Percentiles rank a stretch among this genome's conserved stretches.
phyloP scores from a whole-genome alignment of 2,113 vertebrate species.

The Promerops cafer region DNA sequence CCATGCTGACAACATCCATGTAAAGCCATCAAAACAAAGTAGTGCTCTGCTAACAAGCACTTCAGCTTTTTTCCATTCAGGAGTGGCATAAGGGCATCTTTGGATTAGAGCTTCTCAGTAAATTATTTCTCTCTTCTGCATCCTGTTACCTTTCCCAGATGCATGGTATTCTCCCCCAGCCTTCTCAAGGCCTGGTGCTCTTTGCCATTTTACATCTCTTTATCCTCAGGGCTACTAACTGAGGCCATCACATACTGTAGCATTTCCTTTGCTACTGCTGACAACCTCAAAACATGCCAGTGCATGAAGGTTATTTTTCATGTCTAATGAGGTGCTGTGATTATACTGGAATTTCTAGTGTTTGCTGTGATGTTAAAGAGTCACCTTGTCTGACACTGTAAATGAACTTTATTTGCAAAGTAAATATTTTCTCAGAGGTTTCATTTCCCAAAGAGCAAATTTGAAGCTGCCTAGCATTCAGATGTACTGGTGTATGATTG shows the following conservation, averaged over 20 bases:
- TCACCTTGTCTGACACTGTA: conserved; percentile 28
- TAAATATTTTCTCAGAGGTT: conserved; percentile 51
- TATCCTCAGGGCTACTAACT: not conserved
- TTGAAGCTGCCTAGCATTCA: not conserved
- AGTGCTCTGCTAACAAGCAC: not conserved
- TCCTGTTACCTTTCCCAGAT: not conserved
- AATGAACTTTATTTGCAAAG: conserved; percentile 36
- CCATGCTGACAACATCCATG: not conserved
- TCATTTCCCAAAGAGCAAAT: conserved; percentile 22
- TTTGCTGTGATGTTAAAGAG: conserved; percentile 12
- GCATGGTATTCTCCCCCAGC: not conserved
- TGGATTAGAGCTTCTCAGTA: not conserved
- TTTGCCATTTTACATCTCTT: not conserved
- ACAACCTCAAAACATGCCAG: not conserved
- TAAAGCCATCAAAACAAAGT: not conserved
- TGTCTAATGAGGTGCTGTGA: conserved; percentile 10
- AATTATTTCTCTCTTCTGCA: not conserved
- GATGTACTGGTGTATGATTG: not conserved
- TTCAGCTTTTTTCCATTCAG: not conserved
- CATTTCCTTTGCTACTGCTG: not conserved
- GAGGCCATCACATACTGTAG: not conserved
- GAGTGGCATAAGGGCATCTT: not conserved
- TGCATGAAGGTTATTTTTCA: not conserved
- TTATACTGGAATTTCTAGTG: conserved; percentile 19
- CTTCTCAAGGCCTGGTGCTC: not conserved